phyloP scores from a whole-genome alignment of 2,888 invertebrate genomes.

The Pelosia muscerda region DNA sequence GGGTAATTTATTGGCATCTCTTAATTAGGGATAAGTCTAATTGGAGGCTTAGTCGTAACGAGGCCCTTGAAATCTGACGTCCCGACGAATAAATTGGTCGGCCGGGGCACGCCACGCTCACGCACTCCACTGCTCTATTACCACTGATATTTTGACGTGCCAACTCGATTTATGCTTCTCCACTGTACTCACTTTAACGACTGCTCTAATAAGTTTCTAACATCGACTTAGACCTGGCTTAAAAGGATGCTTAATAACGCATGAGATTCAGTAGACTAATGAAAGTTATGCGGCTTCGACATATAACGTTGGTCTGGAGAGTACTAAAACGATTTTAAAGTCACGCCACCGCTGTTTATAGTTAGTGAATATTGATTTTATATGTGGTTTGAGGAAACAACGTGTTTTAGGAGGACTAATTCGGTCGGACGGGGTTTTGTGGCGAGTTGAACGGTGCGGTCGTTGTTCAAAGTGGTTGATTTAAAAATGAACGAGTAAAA shows the following conservation, averaged over 20 bases:
- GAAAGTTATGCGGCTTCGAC: conserved; percentile 52
- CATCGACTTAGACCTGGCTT: conserved; percentile 57
- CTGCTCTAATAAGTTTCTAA: conserved; percentile 68
- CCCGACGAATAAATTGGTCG: conserved; percentile 85
- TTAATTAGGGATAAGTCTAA: conserved; percentile 88
- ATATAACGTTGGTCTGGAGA: conserved; percentile 42
- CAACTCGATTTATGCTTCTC: conserved; percentile 66
- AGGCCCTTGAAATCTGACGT: conserved; percentile 87
- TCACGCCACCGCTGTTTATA: conserved; percentile 56
- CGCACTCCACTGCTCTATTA: conserved; percentile 75
- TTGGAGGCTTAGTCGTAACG: conserved; percentile 88
- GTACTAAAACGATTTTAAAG: conserved; percentile 50
- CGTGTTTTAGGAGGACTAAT: conserved; percentile 60
- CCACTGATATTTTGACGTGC: conserved; percentile 79
- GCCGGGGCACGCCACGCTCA: conserved; percentile 67
- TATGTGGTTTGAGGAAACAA: conserved; percentile 58
- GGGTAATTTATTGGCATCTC: conserved; percentile 88
- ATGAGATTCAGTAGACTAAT: conserved; percentile 57
- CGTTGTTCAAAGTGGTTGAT: conserved; percentile 71
- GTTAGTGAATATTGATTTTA: conserved; percentile 68
- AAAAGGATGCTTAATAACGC: conserved; percentile 57
- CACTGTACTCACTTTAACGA: conserved; percentile 63
- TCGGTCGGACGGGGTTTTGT: conserved; percentile 58
- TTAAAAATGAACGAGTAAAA: conserved; percentile 70
- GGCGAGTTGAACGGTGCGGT: conserved; percentile 73